A percentile compares a stretch with the other conserved stretches of the same genome.
These are phyloP conservation scores for Podocnemis expansa DNA, from an alignment of 2,113 vertebrate species.

Conservation along the genomic window DNA sequence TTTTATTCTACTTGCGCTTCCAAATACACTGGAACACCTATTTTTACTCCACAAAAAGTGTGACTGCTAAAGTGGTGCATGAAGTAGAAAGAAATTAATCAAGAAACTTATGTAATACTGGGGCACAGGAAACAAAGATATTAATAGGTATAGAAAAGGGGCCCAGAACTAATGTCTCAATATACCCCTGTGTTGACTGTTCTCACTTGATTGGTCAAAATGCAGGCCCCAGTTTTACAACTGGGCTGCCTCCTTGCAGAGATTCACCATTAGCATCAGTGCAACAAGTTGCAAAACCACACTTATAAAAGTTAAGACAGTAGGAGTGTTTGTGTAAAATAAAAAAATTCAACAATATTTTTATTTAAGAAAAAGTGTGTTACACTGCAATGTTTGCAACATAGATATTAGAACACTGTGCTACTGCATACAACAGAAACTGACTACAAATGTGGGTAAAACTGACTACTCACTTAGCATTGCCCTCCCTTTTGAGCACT, in stretches of 20 bases:
- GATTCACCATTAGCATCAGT: background rate
- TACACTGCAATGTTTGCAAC: background rate
- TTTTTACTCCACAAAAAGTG: background rate
- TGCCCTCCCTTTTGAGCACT: background rate
- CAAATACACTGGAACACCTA: background rate
- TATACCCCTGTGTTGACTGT: background rate
- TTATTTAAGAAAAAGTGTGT: background rate
- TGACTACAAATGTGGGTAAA: background rate
- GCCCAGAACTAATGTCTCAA: background rate
- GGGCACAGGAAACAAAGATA: background rate
- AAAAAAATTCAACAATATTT: background rate
- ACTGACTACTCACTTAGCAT: background rate
- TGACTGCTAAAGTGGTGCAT: background rate
- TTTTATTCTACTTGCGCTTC: background rate
- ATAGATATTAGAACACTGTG: too few species aligned
- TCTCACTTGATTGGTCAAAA: background rate
- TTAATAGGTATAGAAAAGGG: background rate
- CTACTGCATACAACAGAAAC: background rate
- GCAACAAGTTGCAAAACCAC: background rate
- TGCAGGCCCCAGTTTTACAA: background rate
- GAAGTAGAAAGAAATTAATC: background rate
- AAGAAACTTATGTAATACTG: background rate
- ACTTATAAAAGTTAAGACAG: background rate
- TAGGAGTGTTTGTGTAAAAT: background rate
- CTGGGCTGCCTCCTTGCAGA: background rate